phyloP scores from a whole-genome alignment of 2,113 vertebrate species.

The Kryptolebias marmoratus region DNA sequence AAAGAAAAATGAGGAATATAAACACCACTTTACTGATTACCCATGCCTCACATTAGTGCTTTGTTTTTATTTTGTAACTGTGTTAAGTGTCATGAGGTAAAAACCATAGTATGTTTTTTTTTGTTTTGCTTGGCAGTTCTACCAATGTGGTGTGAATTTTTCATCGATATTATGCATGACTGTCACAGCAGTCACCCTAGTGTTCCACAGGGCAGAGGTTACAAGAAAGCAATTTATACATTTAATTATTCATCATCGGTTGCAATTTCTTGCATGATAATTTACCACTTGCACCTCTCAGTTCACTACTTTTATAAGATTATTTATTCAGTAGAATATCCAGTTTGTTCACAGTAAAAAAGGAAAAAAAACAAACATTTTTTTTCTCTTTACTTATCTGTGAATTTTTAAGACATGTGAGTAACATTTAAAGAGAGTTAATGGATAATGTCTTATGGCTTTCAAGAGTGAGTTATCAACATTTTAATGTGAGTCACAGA shows the following conservation, averaged over 20 bases:
- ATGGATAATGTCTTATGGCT: slow-evolving; percentile 1
- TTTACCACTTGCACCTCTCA: neutral
- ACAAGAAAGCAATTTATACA: slow-evolving; percentile 48
- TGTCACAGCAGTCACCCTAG: slow-evolving; percentile 16
- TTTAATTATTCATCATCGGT: slow-evolving; percentile 62
- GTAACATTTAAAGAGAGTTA: slow-evolving; percentile 6
- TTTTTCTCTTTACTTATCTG: neutral
- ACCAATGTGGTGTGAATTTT: slow-evolving; percentile 22
- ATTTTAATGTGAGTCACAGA: too few species aligned
- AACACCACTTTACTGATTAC: neutral
- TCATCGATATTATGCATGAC: slow-evolving; percentile 36
- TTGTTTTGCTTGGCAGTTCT: neutral
- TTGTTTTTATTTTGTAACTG: neutral
- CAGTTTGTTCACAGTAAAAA: slow-evolving; percentile 4
- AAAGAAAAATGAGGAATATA: neutral
- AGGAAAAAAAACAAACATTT: too few species aligned
- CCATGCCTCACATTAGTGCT: neutral
- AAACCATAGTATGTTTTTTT: neutral
- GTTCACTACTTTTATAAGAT: slow-evolving; percentile 5
- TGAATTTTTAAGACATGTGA: neutral
- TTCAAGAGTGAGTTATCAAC: neutral
- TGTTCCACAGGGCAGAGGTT: slow-evolving; percentile 34
- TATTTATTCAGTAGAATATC: slow-evolving; percentile 28
- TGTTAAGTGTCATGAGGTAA: neutral
- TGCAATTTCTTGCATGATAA: slow-evolving; percentile 34